Conservation (phyloP, 1,140 invertebrate species). For the Tetragnatha versicolor region DNA sequence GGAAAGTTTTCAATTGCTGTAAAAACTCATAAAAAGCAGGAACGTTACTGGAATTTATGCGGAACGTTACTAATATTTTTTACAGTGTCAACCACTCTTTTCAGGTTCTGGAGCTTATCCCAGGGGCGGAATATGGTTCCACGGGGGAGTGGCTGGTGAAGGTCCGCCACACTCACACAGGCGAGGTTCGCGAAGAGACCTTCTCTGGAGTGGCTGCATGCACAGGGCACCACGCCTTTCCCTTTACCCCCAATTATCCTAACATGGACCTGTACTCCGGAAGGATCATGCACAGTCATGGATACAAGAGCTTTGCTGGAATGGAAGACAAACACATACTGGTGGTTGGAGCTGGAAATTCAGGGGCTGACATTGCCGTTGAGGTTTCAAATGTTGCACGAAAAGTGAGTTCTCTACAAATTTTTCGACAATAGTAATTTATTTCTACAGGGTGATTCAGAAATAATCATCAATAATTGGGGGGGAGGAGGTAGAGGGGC, state of each 20-base stretch:
- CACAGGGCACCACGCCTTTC: constrained; percentile 60
- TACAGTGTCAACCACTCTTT: background rate
- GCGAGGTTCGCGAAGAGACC: constrained; percentile 54
- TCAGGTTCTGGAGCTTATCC: constrained; percentile 31
- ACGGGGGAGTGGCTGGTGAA: constrained; percentile 64
- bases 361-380: constrained; percentile 68
- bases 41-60: background rate
- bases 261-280: constrained; percentile 65
- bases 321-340: constrained; percentile 64
- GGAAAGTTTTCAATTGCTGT: background rate
- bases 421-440: no score
- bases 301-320: constrained; percentile 61
- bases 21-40: background rate
- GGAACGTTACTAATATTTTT: background rate
- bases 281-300: constrained; percentile 64
- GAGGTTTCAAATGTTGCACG: constrained; percentile 65
- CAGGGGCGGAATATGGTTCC: constrained; percentile 59
- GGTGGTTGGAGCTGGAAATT: constrained; percentile 69
- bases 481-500: no score
- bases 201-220: constrained; percentile 66
- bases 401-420: constrained; percentile 63
- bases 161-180: constrained; percentile 50
- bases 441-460: no score
- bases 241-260: constrained; percentile 23
- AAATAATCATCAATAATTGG: no score